Evolutionary conservation across 2,113 vertebrate species (phyloP), one percentile per base, ranked within the genome.

Genomic region (Pagrus major): DNA sequence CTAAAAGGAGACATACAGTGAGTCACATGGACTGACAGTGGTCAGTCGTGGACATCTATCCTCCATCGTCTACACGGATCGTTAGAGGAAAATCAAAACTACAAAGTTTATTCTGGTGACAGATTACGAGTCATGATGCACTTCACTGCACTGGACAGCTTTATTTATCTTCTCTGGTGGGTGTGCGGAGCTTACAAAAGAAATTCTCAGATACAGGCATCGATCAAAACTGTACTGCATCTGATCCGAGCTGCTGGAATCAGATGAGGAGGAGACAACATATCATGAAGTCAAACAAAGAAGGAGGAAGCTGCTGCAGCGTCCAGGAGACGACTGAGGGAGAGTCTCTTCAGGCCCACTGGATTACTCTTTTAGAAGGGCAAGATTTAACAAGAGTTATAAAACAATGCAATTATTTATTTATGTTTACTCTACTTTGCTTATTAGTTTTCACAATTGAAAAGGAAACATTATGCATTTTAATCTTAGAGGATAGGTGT

Each of bases 151-250:
- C 39, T 3, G 35, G 44, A n/a, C 9, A 23, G 61, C 33, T 61
- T 39, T 46, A 65, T 59, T 59, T 51, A n/a, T 82, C 59, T 27
- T 29, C 54, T 56, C 47, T 58, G 71, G 51, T 42, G 64, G 41
- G 64, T 42, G 52, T 29, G 52, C 39, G n/a, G 54, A 31, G 27
- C 56, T 69, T 18, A 52, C 15, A 25, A 52, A n/a, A 47, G n/a
- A 73, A 55, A 42, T 20, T 4, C 70, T 67, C 6, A 5, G 25
- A 56, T 33, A 27, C 35, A 41, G 41, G n/a, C 47, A 44, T 15
- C 39, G 58, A 76, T 77, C 73, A 58, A 39, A 58, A 63, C 39
- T 5, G 14, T 4, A 5, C 68, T 23, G 39, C 35, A 51, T 67
- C 49, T 68, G 51, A 63, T 29, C 37, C 10, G 60, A 66, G 58